Evolutionary conservation across 2,113 vertebrate genomes (phyloP).

Genomic region (Rhabdomys dilectus): DNA sequence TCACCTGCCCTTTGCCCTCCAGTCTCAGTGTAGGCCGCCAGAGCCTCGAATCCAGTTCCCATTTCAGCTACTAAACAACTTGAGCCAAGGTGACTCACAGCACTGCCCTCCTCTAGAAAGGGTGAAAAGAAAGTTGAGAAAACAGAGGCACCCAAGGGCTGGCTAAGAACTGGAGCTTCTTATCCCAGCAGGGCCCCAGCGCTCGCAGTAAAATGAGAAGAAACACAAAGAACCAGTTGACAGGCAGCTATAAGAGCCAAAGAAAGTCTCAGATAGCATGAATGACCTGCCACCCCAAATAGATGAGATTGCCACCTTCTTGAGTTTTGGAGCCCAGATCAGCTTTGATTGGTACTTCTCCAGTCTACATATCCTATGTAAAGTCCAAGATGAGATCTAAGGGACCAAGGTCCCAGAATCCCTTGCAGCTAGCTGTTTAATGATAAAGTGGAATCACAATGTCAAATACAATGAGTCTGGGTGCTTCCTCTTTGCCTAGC

Average conservation of each 20-base stretch:
- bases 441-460: background rate
- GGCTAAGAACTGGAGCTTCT: background rate
- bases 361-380: background rate
- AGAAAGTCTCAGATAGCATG: background rate
- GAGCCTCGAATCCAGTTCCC: background rate
- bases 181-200: background rate
- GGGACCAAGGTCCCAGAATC: background rate
- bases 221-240: background rate
- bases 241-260: background rate
- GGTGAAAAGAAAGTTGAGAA: background rate
- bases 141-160: background rate
- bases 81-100: background rate
- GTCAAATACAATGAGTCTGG: background rate
- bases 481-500: background rate
- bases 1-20: slow-evolving; percentile 82
- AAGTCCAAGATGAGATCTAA: background rate
- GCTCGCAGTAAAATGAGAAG: background rate
- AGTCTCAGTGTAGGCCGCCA: slow-evolving; percentile 45
- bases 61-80: slow-evolving; percentile 50
- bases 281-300: background rate
- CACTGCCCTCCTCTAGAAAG: background rate
- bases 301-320: background rate
- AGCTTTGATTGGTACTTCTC: slow-evolving; percentile 25
- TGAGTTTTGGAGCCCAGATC: background rate
- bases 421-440: background rate